A percentile compares a stretch with the other conserved stretches of the same genome.
Evolutionary conservation across 2,113 vertebrate genomes (phyloP).

Genomic region (Chaetodon auriga): DNA sequence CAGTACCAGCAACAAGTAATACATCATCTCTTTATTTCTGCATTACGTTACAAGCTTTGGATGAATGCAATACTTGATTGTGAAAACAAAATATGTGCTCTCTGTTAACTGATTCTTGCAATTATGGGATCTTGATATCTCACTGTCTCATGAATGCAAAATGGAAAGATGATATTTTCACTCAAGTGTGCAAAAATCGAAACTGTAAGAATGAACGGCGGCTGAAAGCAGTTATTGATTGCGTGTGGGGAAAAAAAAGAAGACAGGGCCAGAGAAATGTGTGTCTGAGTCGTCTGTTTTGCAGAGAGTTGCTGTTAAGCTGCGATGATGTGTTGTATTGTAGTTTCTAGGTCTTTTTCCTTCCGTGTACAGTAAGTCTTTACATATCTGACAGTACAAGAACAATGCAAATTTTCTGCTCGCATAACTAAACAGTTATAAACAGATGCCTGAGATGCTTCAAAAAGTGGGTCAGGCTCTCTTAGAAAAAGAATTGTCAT

Average conservation of each 20-base stretch:
- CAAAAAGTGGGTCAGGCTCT: slow-evolving; percentile 38
- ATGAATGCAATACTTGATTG: slow-evolving; percentile 12
- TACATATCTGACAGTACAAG: slow-evolving; percentile 33
- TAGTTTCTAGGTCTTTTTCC: slow-evolving; percentile 19
- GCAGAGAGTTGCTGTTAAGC: neutral
- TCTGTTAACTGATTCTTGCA: neutral
- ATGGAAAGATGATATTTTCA: slow-evolving; percentile 25
- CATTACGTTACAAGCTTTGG: neutral
- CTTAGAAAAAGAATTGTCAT: neutral
- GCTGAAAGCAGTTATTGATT: slow-evolving; percentile 47
- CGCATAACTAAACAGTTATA: slow-evolving; percentile 35
- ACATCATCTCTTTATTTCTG: neutral
- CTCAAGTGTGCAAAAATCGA: slow-evolving; percentile 35
- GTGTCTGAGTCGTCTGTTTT: slow-evolving; percentile 16
- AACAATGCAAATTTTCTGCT: slow-evolving; percentile 33
- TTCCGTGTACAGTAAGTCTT: slow-evolving; percentile 8
- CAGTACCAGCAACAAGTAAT: neutral
- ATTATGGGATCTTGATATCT: neutral
- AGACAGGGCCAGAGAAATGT: slow-evolving; percentile 13
- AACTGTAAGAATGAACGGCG: slow-evolving; percentile 17
- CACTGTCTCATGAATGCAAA: slow-evolving; percentile 5
- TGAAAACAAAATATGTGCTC: neutral
- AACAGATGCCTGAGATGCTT: slow-evolving; percentile 16
- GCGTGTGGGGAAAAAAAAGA: slow-evolving; percentile 7
- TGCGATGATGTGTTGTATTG: slow-evolving; percentile 25